Base-by-base conservation (phyloP, 23 tunicate species). In the Styela clava region DNA sequence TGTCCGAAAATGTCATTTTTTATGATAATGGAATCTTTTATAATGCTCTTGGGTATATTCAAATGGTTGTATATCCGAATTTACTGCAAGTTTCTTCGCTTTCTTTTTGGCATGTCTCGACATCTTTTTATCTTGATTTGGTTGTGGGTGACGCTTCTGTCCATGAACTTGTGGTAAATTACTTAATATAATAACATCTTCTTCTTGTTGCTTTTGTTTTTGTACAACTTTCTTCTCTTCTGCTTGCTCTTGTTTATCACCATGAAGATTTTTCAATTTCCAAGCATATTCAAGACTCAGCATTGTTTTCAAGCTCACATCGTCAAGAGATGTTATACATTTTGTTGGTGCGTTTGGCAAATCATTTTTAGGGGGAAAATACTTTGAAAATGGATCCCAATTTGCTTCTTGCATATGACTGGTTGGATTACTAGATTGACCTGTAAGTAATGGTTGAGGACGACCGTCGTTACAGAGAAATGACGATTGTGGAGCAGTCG, bases 21-120 rank as follows among this genome's bases (percentile, higher is more conserved):
- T 44, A 44, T 44, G 56, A 44, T 44, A 44, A 44, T 30, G 35
- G 29, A 71, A 71, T 30, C 77, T 71, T 19, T 71, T 16, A 32
- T 71, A 71, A 34, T 71, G 77, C 16, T 33, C 32, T 22, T 33
- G 35, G 5, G 32, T 22, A 16, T 71, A 71, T 34, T 71, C 35
- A 32, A 71, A 71, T 30, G 77, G 35, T 32, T 71, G 77, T 2
- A 71, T 3, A 71, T 71, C 77, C 27, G 34, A 21, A 44, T 44
- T 44, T 30, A 35, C 77, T 26, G 71, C 9, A 71, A 35, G 20
- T 30, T 71, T 71, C 35, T 30, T 71, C 3, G 77, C 77, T 35
- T 71, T 71, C 35, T 71, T 71, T 16, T 71, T 71, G 7, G 77
- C 77, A 32, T 71, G 77, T 30, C 35, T 31, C 29, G 77, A 71